Conservation (phyloP, 2,113 vertebrate species). For the Limanda limanda region DNA sequence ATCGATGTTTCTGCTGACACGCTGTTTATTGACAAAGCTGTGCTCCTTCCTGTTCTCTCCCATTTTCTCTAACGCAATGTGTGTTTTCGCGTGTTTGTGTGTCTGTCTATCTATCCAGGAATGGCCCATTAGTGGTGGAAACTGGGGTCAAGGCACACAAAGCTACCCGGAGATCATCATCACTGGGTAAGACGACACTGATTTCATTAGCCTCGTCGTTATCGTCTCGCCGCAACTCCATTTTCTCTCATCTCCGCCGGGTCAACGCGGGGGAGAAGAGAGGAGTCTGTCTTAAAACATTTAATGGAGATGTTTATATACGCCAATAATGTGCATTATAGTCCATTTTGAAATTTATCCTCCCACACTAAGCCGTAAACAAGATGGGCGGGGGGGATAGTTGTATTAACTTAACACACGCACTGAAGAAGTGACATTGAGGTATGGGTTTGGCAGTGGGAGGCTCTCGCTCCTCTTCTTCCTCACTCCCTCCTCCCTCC, state of each 20-base stretch:
- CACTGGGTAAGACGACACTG: conserved; percentile 90
- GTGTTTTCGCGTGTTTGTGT: not conserved
- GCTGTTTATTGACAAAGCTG: conserved; percentile 29
- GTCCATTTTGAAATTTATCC: conserved; percentile 52
- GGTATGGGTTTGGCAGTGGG: conserved; percentile 20
- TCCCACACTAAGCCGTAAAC: conserved; percentile 38
- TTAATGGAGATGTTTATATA: conserved; percentile 31
- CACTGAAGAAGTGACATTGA: conserved; percentile 60
- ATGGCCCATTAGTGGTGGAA: conserved; percentile 98
- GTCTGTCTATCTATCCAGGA: conserved; percentile 84
- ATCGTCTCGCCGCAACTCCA: conserved; percentile 23
- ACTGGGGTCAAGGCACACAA: conserved; percentile 96
- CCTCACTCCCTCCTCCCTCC: conserved; percentile 22
- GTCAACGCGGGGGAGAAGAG: not conserved
- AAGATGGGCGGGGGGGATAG: conserved; percentile 4
- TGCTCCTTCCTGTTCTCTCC: conserved; percentile 9
- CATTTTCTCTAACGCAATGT: conserved; percentile 25
- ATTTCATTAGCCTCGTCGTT: conserved; percentile 58
- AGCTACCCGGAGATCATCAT: conserved; percentile 99
- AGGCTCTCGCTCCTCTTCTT: conserved; percentile 2
- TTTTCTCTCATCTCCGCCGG: conserved; percentile 36
- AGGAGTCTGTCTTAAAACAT: conserved; percentile 4
- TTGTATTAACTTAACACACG: conserved; percentile 24
- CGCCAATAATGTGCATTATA: conserved; percentile 41
- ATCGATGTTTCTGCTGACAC: conserved; percentile 21